Conservation (phyloP, 1,140 invertebrate species). For the Bradysia coprophila region DNA sequence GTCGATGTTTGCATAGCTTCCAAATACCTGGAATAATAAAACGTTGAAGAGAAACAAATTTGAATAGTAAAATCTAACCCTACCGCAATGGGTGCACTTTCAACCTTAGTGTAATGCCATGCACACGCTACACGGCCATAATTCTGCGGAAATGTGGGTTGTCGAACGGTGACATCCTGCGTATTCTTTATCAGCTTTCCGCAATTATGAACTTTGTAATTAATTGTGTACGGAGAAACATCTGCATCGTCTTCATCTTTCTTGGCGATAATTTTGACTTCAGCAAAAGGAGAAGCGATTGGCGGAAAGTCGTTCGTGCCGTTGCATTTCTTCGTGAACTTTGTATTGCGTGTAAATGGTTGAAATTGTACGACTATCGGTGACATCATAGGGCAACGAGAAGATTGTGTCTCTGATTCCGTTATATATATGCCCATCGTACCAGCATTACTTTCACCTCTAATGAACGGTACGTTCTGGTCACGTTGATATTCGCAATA, state of each 20-base stretch:
- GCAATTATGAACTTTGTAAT: slow-evolving; percentile 31
- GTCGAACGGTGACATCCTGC: slow-evolving; percentile 12
- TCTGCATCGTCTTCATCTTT: slow-evolving; percentile 9
- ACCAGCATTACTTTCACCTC: not conserved
- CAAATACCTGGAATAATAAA: no score
- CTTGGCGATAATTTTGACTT: slow-evolving; percentile 14
- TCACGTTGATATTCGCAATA: slow-evolving; percentile 14
- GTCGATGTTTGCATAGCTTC: slow-evolving; percentile 24
- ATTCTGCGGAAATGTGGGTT: slow-evolving; percentile 14
- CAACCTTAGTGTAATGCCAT: slow-evolving; percentile 34
- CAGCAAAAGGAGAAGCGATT: slow-evolving; percentile 14
- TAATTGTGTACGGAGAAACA: slow-evolving; percentile 14
- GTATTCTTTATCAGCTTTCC: slow-evolving; percentile 31
- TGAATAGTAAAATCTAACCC: no score
- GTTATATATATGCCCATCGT: not conserved
- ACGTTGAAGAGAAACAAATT: no score
- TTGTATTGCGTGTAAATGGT: not conserved
- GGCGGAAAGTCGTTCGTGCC: slow-evolving; percentile 7
- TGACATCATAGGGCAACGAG: not conserved
- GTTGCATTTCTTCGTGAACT: not conserved
- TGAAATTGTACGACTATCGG: not conserved
- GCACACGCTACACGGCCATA: slow-evolving; percentile 34
- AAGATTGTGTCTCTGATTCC: not conserved
- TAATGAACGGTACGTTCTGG: not conserved
- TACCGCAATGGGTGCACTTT: slow-evolving; percentile 35